These are phyloP conservation scores for Muscicapa striata DNA, from an alignment of 2,797 vertebrate genomes.

Conservation along the genomic window DNA sequence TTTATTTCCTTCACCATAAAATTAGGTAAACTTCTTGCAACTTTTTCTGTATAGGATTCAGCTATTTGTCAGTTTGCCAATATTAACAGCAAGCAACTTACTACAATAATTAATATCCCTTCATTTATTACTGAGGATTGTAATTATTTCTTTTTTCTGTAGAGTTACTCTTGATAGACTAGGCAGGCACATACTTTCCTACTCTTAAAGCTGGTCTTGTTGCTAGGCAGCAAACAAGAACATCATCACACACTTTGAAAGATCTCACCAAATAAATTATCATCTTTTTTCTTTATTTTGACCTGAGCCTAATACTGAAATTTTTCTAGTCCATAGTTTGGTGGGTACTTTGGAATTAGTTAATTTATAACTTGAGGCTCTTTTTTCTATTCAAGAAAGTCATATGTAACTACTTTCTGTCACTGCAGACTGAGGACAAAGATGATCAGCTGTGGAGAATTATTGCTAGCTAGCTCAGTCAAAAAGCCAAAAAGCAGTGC, in stretches of 20 bases:
- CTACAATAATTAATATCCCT: neutral
- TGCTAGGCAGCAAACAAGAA: constrained; percentile 13
- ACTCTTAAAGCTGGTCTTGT: neutral
- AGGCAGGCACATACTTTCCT: neutral
- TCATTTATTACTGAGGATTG: neutral
- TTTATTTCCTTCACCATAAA: neutral
- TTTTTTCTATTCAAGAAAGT: neutral
- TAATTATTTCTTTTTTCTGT: neutral
- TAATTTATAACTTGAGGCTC: neutral
- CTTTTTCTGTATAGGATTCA: neutral
- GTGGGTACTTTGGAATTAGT: neutral
- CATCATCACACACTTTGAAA: neutral
- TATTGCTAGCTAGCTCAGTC: neutral
- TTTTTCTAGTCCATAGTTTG: neutral
- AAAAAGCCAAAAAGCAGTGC: neutral
- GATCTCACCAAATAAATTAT: neutral
- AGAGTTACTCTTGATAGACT: neutral
- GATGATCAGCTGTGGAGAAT: neutral
- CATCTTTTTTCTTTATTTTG: neutral
- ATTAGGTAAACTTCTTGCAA: neutral
- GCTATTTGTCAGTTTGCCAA: neutral
- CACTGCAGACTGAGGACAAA: constrained; percentile 2
- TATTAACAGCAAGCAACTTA: neutral
- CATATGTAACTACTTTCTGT: neutral
- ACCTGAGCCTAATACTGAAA: neutral